phyloP scores from a whole-genome alignment of 2,888 invertebrate genomes.

The Melangyna quadrimaculata region DNA sequence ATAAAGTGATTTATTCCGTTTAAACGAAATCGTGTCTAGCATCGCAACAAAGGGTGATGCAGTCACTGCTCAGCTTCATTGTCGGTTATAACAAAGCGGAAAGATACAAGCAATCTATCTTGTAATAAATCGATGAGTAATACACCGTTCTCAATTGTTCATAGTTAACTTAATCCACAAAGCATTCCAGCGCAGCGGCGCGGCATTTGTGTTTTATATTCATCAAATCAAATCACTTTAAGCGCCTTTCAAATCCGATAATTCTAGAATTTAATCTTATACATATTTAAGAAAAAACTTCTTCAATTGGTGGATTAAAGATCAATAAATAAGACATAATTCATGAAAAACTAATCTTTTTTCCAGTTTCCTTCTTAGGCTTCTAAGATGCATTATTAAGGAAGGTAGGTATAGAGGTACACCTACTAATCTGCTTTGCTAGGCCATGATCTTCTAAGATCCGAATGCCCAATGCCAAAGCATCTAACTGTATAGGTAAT shows the following conservation, averaged over 20 bases:
- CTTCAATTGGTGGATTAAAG: conserved; percentile 13
- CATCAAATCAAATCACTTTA: conserved; percentile 12
- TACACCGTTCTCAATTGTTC: background rate
- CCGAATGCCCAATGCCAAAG: background rate
- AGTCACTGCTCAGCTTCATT: conserved; percentile 8
- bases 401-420: background rate
- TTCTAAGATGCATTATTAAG: background rate
- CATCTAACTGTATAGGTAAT: background rate
- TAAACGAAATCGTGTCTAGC: conserved; percentile 47
- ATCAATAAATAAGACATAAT: background rate
- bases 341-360: background rate
- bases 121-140: conserved; percentile 33
- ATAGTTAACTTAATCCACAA: background rate
- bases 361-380: background rate
- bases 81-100: conserved; percentile 35
- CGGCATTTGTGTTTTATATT: background rate
- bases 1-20: conserved; percentile 14
- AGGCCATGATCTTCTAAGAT: background rate
- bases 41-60: conserved; percentile 39
- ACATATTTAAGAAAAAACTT: conserved; percentile 22
- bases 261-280: conserved; percentile 39
- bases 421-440: background rate
- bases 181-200: conserved; percentile 15
- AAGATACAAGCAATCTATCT: conserved; percentile 1
- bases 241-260: conserved; percentile 32